Evolutionary conservation across 2,888 invertebrate genomes (phyloP), one percentile per base, ranked within the genome.

Genomic region (Xestia xanthographa): DNA sequence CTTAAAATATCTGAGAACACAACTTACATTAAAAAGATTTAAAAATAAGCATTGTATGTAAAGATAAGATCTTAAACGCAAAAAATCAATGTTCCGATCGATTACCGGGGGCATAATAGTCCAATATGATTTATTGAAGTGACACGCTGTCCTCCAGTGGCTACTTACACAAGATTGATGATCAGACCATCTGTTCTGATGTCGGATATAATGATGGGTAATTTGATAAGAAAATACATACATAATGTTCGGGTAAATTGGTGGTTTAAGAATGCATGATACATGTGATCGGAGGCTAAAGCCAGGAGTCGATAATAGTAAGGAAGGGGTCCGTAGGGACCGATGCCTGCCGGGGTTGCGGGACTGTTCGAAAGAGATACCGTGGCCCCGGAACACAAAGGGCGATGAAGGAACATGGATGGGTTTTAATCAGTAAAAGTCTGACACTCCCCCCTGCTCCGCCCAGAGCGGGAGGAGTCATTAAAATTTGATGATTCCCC

Each of bases 131-230:
- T 90, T 89, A 91, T 86, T 79, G 84, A 86, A 88, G 88, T 87
- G 87, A 87, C 87, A 86, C 78, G 69, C 62, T 81, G 89, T 86
- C 88, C 88, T 83, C 86, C 80, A 71, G 66, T 38, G 67, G 79
- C 87, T 89, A 87, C 87, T 90, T 88, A 82, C 60, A 48, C 69
- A 81, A 88, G 91, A 91, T 91, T 90, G 84, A 91, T 91, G 85
- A 78, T 74, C 41, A 77, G 84, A 85, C 91, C 89, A 91, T 88
- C 87, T 89, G 90, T 84, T 87, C 72, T 70, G 82, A 82, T 80
- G 81, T 69, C 69, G 74, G 66, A 71, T 75, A 79, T 88, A 86
- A 89, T 86, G 80, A 89, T 82, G 41, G 66, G 79, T 83, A 89
- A 85, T 85, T 83, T 60, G 70, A 85, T 73, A 75, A 83, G 73